phyloP scores from a whole-genome alignment of 2,797 vertebrate genomes.

The Aphelocoma californica region DNA sequence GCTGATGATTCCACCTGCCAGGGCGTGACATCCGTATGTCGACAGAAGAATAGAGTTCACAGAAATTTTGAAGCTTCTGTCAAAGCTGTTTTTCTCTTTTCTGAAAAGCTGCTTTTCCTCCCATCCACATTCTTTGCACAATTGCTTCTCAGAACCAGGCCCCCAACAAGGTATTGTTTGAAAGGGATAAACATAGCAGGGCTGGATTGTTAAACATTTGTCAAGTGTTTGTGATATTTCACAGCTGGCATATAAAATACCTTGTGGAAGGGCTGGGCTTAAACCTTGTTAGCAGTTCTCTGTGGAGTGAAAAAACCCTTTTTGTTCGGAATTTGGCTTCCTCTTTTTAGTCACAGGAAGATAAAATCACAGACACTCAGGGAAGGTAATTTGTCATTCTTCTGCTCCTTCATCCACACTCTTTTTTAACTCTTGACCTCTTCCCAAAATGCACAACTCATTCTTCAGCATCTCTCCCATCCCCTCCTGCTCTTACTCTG shows the following conservation, averaged over 20 bases:
- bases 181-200: conserved; percentile 54
- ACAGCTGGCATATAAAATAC: conserved; percentile 60
- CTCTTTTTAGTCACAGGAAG: background rate
- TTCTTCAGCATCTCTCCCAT: background rate
- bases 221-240: conserved; percentile 66
- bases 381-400: background rate
- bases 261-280: background rate
- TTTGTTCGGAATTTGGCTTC: background rate
- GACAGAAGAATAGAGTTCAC: background rate
- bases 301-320: background rate
- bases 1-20: background rate
- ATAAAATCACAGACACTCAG: background rate
- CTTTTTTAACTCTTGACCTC: background rate
- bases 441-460: background rate
- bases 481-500: background rate
- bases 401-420: background rate
- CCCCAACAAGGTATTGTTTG: conserved; percentile 53
- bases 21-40: background rate
- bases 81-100: background rate
- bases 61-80: conserved; percentile 3
- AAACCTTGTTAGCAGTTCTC: background rate
- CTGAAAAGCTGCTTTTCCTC: conserved; percentile 2
- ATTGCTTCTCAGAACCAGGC: conserved; percentile 18
- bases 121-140: background rate
- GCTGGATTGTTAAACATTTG: conserved; percentile 56